phyloP scores from a whole-genome alignment of 2,797 vertebrate species.

The Capromys pilorides region DNA sequence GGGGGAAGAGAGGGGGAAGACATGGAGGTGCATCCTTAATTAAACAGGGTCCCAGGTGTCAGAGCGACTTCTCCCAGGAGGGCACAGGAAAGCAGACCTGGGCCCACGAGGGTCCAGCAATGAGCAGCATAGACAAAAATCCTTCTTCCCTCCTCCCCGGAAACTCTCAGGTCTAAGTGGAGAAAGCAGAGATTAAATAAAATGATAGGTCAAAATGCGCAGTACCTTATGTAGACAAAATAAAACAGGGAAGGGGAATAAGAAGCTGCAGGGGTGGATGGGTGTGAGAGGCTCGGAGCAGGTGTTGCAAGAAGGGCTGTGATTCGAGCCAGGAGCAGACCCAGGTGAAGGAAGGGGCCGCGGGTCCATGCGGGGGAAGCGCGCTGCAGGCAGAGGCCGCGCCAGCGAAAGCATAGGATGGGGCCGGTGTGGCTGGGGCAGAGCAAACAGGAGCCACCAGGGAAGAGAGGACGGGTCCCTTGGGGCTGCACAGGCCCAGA shows the following conservation, averaged over 20 bases:
- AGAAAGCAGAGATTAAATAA: not conserved
- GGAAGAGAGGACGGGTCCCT: rapidly evolving
- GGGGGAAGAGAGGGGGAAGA: not conserved
- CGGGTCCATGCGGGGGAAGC: not conserved
- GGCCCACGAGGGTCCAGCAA: not conserved
- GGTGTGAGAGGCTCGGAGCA: not conserved
- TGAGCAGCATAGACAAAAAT: not conserved
- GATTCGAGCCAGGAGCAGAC: not conserved
- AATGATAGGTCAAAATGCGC: not conserved
- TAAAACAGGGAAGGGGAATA: not conserved
- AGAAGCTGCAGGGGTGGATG: not conserved
- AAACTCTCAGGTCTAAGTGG: not conserved
- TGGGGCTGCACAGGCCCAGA: rapidly evolving
- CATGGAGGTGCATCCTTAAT: constrained; percentile 10
- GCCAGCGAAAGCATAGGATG: not conserved
- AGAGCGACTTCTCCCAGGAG: too few relatives aligned
- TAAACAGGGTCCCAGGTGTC: not conserved
- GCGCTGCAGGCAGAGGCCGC: not conserved
- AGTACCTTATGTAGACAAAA: not conserved
- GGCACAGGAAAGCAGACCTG: not conserved
- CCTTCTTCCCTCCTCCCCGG: not conserved
- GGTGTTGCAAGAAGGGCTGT: not conserved
- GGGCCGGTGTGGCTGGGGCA: not conserved
- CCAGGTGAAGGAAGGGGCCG: not conserved
- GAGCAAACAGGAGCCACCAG: rapidly evolving